Base-by-base conservation (phyloP, 2,113 vertebrate genomes). In the Lophochroa leadbeateri region DNA sequence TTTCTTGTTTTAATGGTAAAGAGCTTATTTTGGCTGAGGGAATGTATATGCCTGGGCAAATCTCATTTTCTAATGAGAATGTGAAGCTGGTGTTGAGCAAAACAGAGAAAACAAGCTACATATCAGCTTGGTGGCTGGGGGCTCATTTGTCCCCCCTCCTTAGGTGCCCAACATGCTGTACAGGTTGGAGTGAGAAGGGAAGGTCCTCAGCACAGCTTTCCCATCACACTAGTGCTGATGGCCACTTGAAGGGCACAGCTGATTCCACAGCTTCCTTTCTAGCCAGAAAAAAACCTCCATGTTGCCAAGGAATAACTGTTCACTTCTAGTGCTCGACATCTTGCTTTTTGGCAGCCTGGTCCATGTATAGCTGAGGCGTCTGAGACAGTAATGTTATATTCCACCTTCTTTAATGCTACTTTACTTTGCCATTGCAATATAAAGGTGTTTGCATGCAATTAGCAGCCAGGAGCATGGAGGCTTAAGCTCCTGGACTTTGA, bases 161-260 rank as follows among this genome's bases (percentile, higher is more conserved):
- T 33, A 10, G 29, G 33, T 63, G 47, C 21, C 29, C 1, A 0
- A 19, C 0, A 0, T 31, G 27, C 23, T 1, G 3, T 35, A 44
- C 0, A 3, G 6, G 37, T 52, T 9, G 3, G 17, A 28, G 6
- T 1, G 11, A 20, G 67, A 52, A 65, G 27, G 23, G 24, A 52
- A 63, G 8, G 6, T 63, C 28, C 47, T 29, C 1, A 3, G 2
- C 31, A n/a, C 7, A 19, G 37, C 7, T 64, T 60, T 50, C 15
- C 43, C 46, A 44, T 63, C 49, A 55, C 23, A 4, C 8, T 5
- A 8, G 17, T 25, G 49, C 49, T 44, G 35, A 29, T 0, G 0
- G 33, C 25, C 2, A 0, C 19, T 33, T 14, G 3, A 64, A 63
- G 43, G 21, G 17, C 58, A 11, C 39, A 74, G 58, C 15, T 2